These are phyloP conservation scores for Prunella himalayana DNA, from an alignment of 2,113 vertebrate species.

Conservation along the genomic window DNA sequence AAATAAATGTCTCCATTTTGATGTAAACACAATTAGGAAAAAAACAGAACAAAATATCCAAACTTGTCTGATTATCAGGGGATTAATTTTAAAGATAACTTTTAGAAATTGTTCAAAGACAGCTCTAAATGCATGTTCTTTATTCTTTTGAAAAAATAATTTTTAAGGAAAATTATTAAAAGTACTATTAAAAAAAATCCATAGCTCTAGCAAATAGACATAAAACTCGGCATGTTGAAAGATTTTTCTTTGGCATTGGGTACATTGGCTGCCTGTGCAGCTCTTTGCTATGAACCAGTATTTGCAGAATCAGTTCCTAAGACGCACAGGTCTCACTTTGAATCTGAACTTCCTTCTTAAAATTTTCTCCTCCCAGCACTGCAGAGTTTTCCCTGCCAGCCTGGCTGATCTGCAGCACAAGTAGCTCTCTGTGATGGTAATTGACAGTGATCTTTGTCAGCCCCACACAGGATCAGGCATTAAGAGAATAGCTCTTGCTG, in stretches of 20 bases:
- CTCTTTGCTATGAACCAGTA: background rate
- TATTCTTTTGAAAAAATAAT: background rate
- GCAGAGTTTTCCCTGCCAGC: background rate
- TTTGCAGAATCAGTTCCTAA: background rate
- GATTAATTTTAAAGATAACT: background rate
- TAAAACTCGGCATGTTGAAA: background rate
- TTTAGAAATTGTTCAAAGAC: background rate
- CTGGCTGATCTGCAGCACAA: background rate
- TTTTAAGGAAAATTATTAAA: background rate
- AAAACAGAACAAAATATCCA: background rate
- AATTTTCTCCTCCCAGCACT: background rate
- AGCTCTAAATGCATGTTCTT: background rate
- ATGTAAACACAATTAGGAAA: background rate
- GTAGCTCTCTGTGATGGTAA: background rate
- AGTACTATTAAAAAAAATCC: background rate
- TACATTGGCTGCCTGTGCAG: background rate
- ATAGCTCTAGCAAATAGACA: background rate
- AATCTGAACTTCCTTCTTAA: slow-evolving; percentile 2
- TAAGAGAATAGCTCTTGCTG: background rate
- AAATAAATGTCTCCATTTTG: background rate
- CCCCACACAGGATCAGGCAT: background rate
- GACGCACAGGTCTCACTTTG: background rate
- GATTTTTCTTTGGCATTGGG: background rate
- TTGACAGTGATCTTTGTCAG: background rate
- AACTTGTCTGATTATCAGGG: background rate